phyloP scores from a whole-genome alignment of 2,113 vertebrate genomes.

The Podiceps cristatus region DNA sequence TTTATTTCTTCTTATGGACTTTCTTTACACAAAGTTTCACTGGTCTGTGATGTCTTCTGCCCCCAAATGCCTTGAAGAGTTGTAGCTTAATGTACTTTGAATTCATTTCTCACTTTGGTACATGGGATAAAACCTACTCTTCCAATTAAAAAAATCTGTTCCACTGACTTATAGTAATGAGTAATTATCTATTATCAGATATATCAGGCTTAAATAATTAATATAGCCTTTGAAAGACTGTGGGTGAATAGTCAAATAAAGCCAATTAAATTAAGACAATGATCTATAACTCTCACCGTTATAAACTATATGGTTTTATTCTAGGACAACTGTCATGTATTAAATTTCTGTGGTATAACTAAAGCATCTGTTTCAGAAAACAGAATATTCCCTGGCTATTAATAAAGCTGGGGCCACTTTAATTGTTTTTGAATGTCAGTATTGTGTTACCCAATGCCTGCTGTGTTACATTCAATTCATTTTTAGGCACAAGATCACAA shows the following conservation, averaged over 20 bases:
- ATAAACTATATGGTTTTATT: not conserved
- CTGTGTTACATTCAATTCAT: conserved; percentile 55
- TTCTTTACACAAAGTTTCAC: not conserved
- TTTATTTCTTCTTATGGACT: not conserved
- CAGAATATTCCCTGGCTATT: conserved; percentile 56
- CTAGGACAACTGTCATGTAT: not conserved
- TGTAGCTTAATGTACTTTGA: not conserved
- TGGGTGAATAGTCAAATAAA: not conserved
- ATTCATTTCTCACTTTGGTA: not conserved
- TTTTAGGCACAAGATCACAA: conserved; percentile 60
- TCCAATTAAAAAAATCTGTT: not conserved
- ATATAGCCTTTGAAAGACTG: not conserved
- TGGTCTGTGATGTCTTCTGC: not conserved
- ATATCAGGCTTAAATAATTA: conserved; percentile 17
- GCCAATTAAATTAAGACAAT: not conserved
- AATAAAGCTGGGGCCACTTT: conserved; percentile 57
- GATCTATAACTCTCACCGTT: not conserved
- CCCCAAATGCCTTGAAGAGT: not conserved
- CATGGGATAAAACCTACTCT: not conserved
- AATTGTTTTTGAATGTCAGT: conserved; percentile 60
- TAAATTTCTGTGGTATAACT: conserved; percentile 39
- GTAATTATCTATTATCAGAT: not conserved
- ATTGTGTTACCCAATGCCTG: conserved; percentile 40
- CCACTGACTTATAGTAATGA: not conserved
- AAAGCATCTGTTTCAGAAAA: conserved; percentile 62